Evolutionary conservation across 2,113 vertebrate genomes (phyloP), one percentile per base, ranked within the genome.

Genomic region (Psittacara wagleri): DNA sequence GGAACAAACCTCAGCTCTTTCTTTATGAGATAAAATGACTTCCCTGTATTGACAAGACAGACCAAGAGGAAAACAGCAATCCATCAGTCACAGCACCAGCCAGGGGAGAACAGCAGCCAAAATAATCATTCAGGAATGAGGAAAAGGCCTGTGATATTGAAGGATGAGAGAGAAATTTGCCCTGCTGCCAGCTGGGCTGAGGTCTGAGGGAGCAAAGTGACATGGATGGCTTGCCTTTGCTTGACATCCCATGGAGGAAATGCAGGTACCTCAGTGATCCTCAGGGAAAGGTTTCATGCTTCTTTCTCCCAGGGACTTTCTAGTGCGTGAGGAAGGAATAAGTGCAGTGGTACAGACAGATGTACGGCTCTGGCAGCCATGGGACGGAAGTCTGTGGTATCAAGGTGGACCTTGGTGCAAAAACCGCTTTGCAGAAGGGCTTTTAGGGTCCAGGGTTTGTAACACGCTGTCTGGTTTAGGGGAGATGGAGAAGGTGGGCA

Each of bases 351-450:
- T 49, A 22, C 0, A 33, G 33, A 39, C 43, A 28, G 27, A 41
- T 7, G 11, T 46, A 20, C 31, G 0, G 1, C 29, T 54, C 64
- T 43, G 7, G 24, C 35, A 43, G 64, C 11, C 14, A 9, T 25
- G 41, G 66, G 15, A 10, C 19, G 27, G 46, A 28, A 27, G 51
- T 20, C 61, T 6, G 16, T 29, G 64, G 23, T 76, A 44, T 44
- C 8, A 0, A 11, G 44, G 25, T 41, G 74, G 43, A 51, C 13
- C 33, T 43, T 48, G 2, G 46, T 5, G 27, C 39, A 9, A 1
- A 8, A 41, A 10, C 29, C 0, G 0, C 52, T 14, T 24, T 39
- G 46, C 39, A 43, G 66, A 52, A 35, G 78, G 57, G 54, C 24
- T 78, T 24, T 10, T 59, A 22, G 16, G 6, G 1, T 13, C 46